Evolutionary conservation across 2,797 vertebrate species (phyloP).

Genomic region (Mormyrops boulengeri): DNA sequence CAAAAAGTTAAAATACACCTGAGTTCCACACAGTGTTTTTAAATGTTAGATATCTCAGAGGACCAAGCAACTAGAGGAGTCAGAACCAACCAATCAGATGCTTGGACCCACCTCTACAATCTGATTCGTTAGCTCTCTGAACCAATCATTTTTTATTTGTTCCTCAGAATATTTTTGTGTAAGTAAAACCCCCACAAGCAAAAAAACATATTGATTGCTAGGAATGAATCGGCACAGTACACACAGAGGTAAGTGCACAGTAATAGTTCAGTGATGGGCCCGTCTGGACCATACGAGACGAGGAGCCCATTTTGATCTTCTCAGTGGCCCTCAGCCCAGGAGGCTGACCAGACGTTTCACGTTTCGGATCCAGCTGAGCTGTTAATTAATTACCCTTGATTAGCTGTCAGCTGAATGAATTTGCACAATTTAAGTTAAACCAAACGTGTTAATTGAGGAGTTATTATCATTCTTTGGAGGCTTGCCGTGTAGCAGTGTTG

Average conservation of each 20-base stretch:
- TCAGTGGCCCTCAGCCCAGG: not conserved
- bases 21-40: not conserved
- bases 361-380: not conserved
- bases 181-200: not conserved
- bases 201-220: not conserved
- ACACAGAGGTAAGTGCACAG: not conserved
- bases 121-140: not conserved
- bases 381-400: slow-evolving; percentile 3
- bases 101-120: not conserved
- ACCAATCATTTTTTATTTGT: not conserved
- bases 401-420: not conserved
- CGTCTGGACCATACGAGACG: not conserved
- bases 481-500: not conserved
- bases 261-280: not conserved
- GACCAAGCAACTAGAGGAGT: not conserved
- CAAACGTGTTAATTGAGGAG: not conserved
- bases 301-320: not conserved
- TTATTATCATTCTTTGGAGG: not conserved
- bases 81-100: not conserved
- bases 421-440: slow-evolving; percentile 2
- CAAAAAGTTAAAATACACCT: not conserved
- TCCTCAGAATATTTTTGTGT: not conserved
- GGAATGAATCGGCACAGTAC: not conserved
- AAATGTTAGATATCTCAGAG: not conserved
- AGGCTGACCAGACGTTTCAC: not conserved